These are phyloP conservation scores for Epinotia brunnichana DNA, from an alignment of 2,888 invertebrate genomes.

Conservation along the genomic window DNA sequence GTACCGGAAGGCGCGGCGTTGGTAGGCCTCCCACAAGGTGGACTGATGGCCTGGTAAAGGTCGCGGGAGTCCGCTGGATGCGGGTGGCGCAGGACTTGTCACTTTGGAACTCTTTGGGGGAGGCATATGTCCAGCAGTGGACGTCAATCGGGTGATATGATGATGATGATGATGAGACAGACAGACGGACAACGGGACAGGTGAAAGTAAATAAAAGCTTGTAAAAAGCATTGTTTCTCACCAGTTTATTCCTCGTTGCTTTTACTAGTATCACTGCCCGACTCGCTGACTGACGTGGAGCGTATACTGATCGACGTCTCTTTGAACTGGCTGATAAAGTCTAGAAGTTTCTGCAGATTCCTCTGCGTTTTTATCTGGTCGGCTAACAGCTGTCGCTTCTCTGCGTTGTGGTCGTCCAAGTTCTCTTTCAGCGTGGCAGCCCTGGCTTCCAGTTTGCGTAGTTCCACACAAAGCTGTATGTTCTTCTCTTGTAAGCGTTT, in stretches of 20 bases:
- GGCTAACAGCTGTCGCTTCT: slow-evolving; percentile 74
- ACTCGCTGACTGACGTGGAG: slow-evolving; percentile 73
- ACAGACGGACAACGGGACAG: no score
- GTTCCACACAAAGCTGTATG: slow-evolving; percentile 73
- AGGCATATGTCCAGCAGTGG: no score
- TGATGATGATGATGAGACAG: no score
- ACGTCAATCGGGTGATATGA: no score
- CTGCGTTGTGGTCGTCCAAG: slow-evolving; percentile 76
- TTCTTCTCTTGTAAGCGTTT: slow-evolving; percentile 77
- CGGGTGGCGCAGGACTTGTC: no score
- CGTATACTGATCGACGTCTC: slow-evolving; percentile 74
- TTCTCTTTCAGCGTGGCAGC: slow-evolving; percentile 76
- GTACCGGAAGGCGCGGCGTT: no score
- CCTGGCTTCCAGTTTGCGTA: slow-evolving; percentile 75
- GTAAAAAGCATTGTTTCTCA: slow-evolving; percentile 48
- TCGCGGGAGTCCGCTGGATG: no score
- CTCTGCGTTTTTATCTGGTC: slow-evolving; percentile 79
- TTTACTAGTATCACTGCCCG: slow-evolving; percentile 75
- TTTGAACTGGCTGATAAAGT: slow-evolving; percentile 80
- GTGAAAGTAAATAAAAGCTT: no score
- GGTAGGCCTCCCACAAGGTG: no score
- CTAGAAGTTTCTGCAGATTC: slow-evolving; percentile 78
- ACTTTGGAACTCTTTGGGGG: no score
- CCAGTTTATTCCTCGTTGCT: slow-evolving; percentile 74
- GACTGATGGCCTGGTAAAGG: no score